Base-by-base conservation (phyloP, 2,888 invertebrate genomes). In the Magallana nippona region DNA sequence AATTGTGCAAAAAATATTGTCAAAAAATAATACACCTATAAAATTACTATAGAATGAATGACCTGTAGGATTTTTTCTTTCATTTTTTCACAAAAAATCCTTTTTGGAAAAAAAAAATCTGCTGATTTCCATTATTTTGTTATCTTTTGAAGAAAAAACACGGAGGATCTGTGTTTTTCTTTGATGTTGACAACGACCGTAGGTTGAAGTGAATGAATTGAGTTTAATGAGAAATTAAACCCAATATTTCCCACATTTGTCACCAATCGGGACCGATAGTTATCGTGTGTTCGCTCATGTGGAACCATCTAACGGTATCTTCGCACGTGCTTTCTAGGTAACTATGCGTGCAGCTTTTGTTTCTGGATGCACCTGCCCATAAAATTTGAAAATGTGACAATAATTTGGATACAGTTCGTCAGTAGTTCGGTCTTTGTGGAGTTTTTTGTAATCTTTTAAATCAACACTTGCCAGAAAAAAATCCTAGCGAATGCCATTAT, bases 341-440 rank as follows among this genome's bases (percentile, higher is more conserved):
- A 71, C 58, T 57, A 78, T 79, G 84, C 82, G 82, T 84, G 84
- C 82, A 78, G 78, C 62, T 71, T 56, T 62, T 62, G 77, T 82
- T 82, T 82, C 84, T 84, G 84, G 56, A 44, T 32, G 77, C 82
- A 82, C 82, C 82, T 82, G 82, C 82, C 82, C 77, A 82, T 82
- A 82, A 82, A 82, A 78, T 58, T 81, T 71, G 58, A 60, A 62
- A 82, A 82, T 63, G 82, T 82, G 82, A 82, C 71, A 60, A 82
- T 82, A 71, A 81, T 32, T 71, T 55, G 19, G 71, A 82, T 71
- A 82, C 56, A 71, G 22, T 82, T 71, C 27, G 71, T 71, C 82
- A n/a, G 55, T 71, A 79, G 57, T 27, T 27, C 57, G 79, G 44
- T 57, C 79, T 79, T 79, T 79, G 79, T 79, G 55, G 56, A 56